Base-by-base conservation (phyloP, 2,888 invertebrate genomes). In the Smittia aterrima region DNA sequence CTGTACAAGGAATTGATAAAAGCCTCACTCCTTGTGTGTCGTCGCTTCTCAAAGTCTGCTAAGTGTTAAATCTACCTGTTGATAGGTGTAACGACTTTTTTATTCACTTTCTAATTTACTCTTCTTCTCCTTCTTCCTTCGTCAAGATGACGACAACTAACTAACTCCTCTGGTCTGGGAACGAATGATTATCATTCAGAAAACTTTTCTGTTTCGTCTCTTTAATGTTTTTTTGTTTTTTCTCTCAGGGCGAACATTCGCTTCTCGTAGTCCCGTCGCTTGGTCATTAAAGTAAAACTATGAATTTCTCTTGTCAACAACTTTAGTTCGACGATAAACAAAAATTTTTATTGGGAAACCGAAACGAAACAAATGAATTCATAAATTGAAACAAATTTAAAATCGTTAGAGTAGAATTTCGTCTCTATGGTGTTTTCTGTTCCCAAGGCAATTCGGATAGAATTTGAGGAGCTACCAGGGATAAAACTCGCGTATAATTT, bases 51-150 rank as follows among this genome's bases (percentile, higher is more conserved):
- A 16, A 64, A 22, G 25, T 22, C 64, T 1, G 22, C 20, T 53
- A 70, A 47, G 68, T 70, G 68, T 70, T 70, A 70, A 70, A 70
- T 70, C 68, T 70, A 70, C 68, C 68, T 70, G 68, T 70, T 70
- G 68, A 70, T 70, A 70, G 47, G 22, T 70, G 53, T 47, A 70
- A 70, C 40, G 68, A 40, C 68, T 70, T 53, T 70, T 70, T 70
- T 70, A 70, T 70, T 53, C 68, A 70, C 40, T 70, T 64, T 70
- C 68, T 70, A 70, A 70, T 70, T 70, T 70, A 70, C 68, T 70
- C 40, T 47, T 47, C 47, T n/a, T 64, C 53, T 70, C 47, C 32
- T 25, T 68, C n/a, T 20, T 47, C 20, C 68, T 7, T 58, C 20
- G n/a, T 22, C 22, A 58, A 58, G 18, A 58, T 58, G 58, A 58